A percentile compares a stretch with the other conserved stretches of the same genome.
Evolutionary conservation across 2,113 vertebrate genomes (phyloP).

Genomic region (Acrocephalus kingi): DNA sequence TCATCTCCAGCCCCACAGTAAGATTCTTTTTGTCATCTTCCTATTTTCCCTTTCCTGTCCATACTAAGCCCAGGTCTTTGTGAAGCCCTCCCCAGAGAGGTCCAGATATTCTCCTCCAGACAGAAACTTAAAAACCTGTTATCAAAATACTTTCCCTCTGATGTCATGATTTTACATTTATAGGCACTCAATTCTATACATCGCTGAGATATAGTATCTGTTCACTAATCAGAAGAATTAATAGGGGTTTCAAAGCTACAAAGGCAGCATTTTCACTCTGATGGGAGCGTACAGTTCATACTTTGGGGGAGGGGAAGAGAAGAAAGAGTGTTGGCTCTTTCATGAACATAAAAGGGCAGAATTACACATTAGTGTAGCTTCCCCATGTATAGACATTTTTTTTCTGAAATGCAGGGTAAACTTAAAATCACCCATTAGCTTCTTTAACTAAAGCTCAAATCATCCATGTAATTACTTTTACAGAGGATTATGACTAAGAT

Average conservation of each 20-base stretch:
- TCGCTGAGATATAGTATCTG: background rate
- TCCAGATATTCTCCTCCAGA: background rate
- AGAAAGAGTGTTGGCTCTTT: constrained; percentile 42
- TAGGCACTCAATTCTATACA: background rate
- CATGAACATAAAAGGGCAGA: constrained; percentile 69
- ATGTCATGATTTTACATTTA: background rate
- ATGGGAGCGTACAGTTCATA: background rate
- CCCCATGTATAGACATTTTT: constrained; percentile 44
- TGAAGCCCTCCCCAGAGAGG: background rate
- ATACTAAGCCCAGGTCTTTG: background rate
- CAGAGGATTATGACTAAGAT: background rate
- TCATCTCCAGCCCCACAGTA: background rate
- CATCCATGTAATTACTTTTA: background rate
- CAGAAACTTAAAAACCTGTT: background rate
- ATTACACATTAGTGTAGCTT: constrained; percentile 59
- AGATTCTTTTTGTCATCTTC: background rate
- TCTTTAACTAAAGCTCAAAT: constrained; percentile 14
- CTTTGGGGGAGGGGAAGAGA: constrained; percentile 50
- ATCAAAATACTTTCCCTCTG: background rate
- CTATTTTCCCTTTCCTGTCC: background rate
- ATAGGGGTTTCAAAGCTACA: background rate
- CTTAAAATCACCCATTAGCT: background rate
- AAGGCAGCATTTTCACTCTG: constrained; percentile 15
- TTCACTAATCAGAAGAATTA: background rate
- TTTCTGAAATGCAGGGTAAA: constrained; percentile 19